Percentiles rank a stretch among this genome's conserved stretches.
Conservation (phyloP, 2,113 vertebrate species). For the Aramus guarauna region DNA sequence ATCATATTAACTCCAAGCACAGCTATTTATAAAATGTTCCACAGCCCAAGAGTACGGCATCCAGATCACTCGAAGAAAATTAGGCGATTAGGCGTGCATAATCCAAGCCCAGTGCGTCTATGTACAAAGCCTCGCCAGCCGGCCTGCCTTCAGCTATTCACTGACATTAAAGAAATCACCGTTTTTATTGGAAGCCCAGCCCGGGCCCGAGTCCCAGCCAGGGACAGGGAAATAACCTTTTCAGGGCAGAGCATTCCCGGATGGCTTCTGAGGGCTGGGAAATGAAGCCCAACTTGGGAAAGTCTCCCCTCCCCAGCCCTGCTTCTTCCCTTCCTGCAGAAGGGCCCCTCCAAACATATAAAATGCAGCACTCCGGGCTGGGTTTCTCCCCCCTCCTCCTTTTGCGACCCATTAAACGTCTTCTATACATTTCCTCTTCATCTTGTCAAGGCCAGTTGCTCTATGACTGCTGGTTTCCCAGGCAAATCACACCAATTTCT, state of each 20-base stretch:
- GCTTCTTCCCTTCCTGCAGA: not conserved
- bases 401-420: slow-evolving; percentile 59
- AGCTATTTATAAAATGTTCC: slow-evolving; percentile 63
- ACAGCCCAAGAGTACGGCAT: slow-evolving; percentile 49
- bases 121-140: slow-evolving; percentile 16
- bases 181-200: not conserved
- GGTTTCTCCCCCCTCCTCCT: not conserved
- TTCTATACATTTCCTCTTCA: slow-evolving; percentile 64
- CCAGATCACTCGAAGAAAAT: slow-evolving; percentile 62
- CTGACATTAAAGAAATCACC: slow-evolving; percentile 30
- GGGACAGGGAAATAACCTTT: not conserved
- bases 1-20: slow-evolving; percentile 64
- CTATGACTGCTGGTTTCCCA: slow-evolving; percentile 77
- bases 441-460: slow-evolving; percentile 72
- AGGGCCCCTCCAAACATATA: slow-evolving; percentile 33
- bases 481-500: slow-evolving; percentile 88
- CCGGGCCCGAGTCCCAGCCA: not conserved
- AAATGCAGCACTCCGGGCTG: slow-evolving; percentile 7
- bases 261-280: not conserved
- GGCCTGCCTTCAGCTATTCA: slow-evolving; percentile 41
- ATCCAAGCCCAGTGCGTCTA: slow-evolving; percentile 38
- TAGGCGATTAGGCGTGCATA: slow-evolving; percentile 57
- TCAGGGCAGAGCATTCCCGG: not conserved
- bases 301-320: not conserved
- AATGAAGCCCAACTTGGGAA: not conserved